Base-by-base conservation (phyloP, 2,113 vertebrate genomes). In the Eublepharis macularius region DNA sequence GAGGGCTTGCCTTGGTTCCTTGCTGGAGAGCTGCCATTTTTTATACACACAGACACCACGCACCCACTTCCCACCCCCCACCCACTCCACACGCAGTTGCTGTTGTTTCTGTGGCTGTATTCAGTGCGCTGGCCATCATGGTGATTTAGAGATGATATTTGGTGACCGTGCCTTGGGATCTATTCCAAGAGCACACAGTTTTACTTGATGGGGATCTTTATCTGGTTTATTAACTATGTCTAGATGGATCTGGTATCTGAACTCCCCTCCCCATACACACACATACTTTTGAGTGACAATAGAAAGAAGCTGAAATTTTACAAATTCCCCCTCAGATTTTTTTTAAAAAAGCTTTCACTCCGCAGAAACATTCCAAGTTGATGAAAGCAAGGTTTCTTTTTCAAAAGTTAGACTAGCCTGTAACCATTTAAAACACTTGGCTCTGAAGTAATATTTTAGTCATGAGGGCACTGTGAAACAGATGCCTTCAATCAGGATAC, bases 351-450 rank as follows among this genome's bases (percentile, higher is more conserved):
- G 45, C 80, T 82, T 39, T 84, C 72, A 88, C 4, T 21, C 69
- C 76, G 51, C 57, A 57, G 45, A 84, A 93, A 79, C 85, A 89
- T 84, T 92, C 87, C 92, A 86, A 86, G 68, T 75, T 91, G 91
- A 92, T 93, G 72, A 39, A 72, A 72, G 60, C 12, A 63, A 69
- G 66, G 4, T 72, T 83, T 2, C 83, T 82, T 89, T 76, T 82
- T 78, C 65, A 87, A 82, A 78, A 86, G 89, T 43, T 91, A 77
- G 45, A 51, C 88, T 91, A 69, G 4, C 89, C 92, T 94, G 87
- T 92, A 92, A 90, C 70, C 74, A 81, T 85, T 92, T 93, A 89
- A 81, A 94, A 88, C 78, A 93, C 81, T 90, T 92, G 90, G 77
- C 80, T 76, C 79, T 88, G 82, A 70, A 92, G 84, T 75, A 79